phyloP scores from a whole-genome alignment of 2,113 vertebrate species.

The Spheniscus mendiculus region DNA sequence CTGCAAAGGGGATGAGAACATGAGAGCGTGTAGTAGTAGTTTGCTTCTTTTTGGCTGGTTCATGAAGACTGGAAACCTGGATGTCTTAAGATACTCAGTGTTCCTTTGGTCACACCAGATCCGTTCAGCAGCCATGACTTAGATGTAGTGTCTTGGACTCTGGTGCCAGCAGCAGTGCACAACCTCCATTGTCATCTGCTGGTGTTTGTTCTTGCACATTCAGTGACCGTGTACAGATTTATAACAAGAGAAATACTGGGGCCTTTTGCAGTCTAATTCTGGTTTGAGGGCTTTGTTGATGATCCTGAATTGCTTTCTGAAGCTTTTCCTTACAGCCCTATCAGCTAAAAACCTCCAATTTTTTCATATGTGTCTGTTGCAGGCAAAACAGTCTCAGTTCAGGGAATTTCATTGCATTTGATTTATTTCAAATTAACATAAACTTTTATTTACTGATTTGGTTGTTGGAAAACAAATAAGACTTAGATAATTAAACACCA shows the following conservation, averaged over 20 bases:
- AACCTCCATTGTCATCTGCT: background rate
- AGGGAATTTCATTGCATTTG: constrained; percentile 25
- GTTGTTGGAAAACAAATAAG: background rate
- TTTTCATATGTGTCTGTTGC: background rate
- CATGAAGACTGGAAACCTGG: background rate
- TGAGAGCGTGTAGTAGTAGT: background rate
- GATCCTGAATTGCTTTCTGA: background rate
- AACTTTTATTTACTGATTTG: background rate
- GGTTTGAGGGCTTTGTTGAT: background rate
- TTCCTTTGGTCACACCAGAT: background rate
- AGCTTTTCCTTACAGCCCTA: background rate
- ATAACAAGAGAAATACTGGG: background rate
- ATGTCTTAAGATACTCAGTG: background rate
- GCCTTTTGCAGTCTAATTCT: background rate
- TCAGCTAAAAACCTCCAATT: background rate
- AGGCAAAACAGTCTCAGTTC: constrained; percentile 12
- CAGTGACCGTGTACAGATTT: background rate
- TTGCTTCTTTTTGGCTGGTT: background rate
- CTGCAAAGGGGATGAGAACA: background rate
- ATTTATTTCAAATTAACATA: constrained; percentile 30
- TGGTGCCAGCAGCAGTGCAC: background rate
- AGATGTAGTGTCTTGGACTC: background rate
- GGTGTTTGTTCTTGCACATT: background rate
- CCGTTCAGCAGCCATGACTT: background rate
- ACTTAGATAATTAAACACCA: background rate